A percentile compares a stretch with the other conserved stretches of the same genome.
phyloP scores from a whole-genome alignment of 2,113 vertebrate genomes.

The Prunella himalayana region DNA sequence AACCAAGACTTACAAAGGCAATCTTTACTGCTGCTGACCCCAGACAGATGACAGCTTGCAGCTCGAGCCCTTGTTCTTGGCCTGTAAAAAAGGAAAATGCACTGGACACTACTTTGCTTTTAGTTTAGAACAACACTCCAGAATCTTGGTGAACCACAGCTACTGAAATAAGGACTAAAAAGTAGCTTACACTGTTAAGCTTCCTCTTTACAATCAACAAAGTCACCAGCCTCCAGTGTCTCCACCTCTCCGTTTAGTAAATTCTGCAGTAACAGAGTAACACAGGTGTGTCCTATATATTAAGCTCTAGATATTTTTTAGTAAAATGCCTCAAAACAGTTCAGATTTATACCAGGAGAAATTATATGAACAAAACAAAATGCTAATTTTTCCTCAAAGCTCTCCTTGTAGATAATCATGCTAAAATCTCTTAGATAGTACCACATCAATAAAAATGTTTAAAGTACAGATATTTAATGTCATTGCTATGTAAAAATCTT shows the following conservation, averaged over 20 bases:
- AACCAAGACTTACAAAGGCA: background rate
- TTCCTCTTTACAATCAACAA: background rate
- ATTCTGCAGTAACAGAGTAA: background rate
- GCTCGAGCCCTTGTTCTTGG: background rate
- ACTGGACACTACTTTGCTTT: background rate
- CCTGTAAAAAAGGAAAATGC: background rate
- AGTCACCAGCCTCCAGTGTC: background rate
- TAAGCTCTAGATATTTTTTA: background rate
- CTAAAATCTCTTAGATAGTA: background rate
- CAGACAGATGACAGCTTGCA: background rate
- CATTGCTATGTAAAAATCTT: background rate
- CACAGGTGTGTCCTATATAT: background rate
- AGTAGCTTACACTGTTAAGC: accelerated
- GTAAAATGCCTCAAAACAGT: background rate
- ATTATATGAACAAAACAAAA: background rate
- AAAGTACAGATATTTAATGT: background rate
- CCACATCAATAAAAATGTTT: background rate
- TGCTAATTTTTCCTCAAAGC: background rate
- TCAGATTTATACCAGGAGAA: background rate
- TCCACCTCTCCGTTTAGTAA: background rate
- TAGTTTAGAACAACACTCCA: background rate
- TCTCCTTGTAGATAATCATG: background rate
- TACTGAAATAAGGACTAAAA: background rate
- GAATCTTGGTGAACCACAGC: background rate
- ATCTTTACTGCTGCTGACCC: background rate